Evolutionary conservation across 1,140 invertebrate species (phyloP), one percentile per base, ranked within the genome.

Genomic region (Drosophila kanapiae): DNA sequence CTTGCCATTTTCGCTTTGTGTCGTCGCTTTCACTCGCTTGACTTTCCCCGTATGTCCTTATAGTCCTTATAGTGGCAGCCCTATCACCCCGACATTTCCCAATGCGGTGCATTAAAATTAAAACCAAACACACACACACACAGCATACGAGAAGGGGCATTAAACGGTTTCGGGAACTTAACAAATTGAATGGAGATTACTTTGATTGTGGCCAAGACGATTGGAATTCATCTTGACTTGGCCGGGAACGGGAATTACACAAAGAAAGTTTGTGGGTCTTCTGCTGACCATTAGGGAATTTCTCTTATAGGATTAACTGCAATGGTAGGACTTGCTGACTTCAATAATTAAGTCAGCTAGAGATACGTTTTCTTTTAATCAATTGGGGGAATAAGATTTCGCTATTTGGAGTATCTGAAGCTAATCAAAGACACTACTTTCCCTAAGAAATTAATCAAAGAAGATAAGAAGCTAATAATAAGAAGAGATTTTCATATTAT

Each of bases 11-110:
- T 64, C 68, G 71, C 80, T 87, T 81, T 85, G 57, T 80, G 37
- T 60, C 49, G 80, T 77, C 58, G 80, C 79, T 80, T 86, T 76
- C 76, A 80, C 62, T 86, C 83, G 64, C 80, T 74, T 85, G 78
- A 85, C 79, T 82, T 65, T 77, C 54, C 63, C 37, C 43, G 62
- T 64, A 14, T 75, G 75, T 45, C 68, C 67, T 78, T 82, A 82
- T 68, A 68, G 71, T 56, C 74, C 76, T 78, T 82, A 69, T 62
- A 56, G 53, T 56, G 53, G 18, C 53, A 38, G 35, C 42, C 33
- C 18, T 58, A 65, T 58, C 31, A 33, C 54, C 31, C 59, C 40
- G 18, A 18, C 45, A 11, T 27, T 58, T n/a, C 37, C 8, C 8
- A 7, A 6, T 59, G 68, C 69, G 33, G 16, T 74, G 70, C 70